phyloP scores from a whole-genome alignment of 2,113 vertebrate genomes.

The Grammomys dolichurus region DNA sequence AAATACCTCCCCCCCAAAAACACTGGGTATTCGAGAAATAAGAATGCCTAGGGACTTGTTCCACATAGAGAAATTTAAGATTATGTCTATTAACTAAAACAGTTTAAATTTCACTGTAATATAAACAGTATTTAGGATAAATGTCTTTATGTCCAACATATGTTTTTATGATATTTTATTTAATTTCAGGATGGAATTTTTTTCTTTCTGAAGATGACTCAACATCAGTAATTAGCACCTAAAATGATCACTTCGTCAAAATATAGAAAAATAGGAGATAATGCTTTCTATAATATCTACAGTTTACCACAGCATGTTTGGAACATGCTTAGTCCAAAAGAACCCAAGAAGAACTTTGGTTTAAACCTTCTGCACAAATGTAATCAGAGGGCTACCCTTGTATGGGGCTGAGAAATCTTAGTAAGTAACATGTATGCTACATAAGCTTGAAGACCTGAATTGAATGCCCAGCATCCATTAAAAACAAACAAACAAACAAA shows the following conservation, averaged over 20 bases:
- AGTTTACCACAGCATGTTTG: neutral
- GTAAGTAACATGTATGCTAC: neutral
- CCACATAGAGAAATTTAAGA: neutral
- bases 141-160: neutral
- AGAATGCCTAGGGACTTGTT: neutral
- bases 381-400: neutral
- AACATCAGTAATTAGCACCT: neutral
- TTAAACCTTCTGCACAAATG: neutral
- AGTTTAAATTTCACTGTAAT: neutral
- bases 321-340: no score
- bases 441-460: neutral
- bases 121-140: neutral
- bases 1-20: neutral
- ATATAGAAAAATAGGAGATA: neutral
- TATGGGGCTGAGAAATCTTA: neutral
- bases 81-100: neutral
- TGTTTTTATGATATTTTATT: neutral
- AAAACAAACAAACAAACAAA: neutral
- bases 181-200: neutral
- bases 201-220: neutral
- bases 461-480: neutral
- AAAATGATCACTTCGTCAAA: no score
- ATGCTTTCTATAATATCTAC: fast-evolving
- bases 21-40: neutral
- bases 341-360: neutral